phyloP scores from a whole-genome alignment of 2,113 vertebrate species.

The Syrrhaptes paradoxus region DNA sequence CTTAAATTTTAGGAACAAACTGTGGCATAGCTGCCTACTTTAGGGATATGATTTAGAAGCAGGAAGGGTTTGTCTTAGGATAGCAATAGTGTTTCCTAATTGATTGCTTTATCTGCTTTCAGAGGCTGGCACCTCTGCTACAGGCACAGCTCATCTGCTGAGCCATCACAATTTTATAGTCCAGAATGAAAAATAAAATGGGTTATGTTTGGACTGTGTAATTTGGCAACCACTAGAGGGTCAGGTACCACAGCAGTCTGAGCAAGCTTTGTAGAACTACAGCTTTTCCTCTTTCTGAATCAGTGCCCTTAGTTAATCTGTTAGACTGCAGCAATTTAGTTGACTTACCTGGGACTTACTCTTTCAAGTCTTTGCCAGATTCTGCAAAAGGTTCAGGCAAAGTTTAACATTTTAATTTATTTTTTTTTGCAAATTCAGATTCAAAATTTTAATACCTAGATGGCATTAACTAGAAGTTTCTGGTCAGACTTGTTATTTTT shows the following conservation, averaged over 20 bases:
- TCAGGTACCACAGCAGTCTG: background rate
- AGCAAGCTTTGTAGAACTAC: background rate
- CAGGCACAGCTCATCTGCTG: background rate
- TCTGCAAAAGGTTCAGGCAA: background rate
- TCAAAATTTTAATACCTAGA: background rate
- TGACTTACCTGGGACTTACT: background rate
- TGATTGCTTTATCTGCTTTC: background rate
- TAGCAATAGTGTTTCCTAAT: background rate
- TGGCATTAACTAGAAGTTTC: background rate
- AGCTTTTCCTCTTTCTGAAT: background rate
- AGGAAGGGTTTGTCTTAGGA: background rate
- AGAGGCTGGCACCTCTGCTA: background rate
- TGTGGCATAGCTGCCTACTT: background rate
- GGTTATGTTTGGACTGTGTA: background rate
- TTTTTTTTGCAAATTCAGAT: background rate
- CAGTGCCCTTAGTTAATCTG: background rate
- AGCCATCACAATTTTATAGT: background rate
- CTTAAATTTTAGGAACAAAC: background rate
- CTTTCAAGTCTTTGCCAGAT: background rate
- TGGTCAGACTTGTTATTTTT: background rate
- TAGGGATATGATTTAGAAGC: background rate
- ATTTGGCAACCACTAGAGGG: background rate
- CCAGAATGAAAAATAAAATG: background rate
- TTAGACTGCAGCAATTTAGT: background rate
- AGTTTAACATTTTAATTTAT: accelerated